phyloP scores from a whole-genome alignment of 1,140 invertebrate species.

The Zaprionus africanus region DNA sequence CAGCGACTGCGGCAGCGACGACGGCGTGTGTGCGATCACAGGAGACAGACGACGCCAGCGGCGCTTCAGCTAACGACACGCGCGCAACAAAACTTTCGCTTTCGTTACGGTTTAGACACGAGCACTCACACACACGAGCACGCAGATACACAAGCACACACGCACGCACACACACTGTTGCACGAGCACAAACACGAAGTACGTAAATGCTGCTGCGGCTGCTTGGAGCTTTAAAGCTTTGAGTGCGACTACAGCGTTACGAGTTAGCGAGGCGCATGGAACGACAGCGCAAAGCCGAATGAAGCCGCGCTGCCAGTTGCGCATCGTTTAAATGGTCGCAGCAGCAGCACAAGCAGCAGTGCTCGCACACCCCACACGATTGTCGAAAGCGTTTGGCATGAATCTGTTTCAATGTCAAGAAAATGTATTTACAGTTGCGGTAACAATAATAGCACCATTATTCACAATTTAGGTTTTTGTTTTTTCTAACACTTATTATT shows the following conservation, averaged over 20 bases:
- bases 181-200: constrained; percentile 25
- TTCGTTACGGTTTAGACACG: constrained; percentile 69
- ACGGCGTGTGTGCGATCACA: constrained; percentile 57
- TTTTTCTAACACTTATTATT: too few relatives aligned
- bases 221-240: constrained; percentile 15
- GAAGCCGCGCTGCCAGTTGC: constrained; percentile 57
- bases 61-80: constrained; percentile 65
- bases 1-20: too few relatives aligned
- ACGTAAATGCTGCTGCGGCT: constrained; percentile 42
- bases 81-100: constrained; percentile 78
- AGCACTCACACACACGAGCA: constrained; percentile 36
- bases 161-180: constrained; percentile 33
- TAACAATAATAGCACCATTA: too few relatives aligned
- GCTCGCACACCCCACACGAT: constrained; percentile 50
- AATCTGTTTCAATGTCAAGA: not conserved
- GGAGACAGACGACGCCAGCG: constrained; percentile 35
- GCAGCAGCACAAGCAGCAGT: constrained; percentile 10
- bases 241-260: constrained; percentile 11
- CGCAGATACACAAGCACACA: not conserved
- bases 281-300: constrained; percentile 70
- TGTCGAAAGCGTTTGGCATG: constrained; percentile 9
- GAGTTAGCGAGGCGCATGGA: constrained; percentile 41
- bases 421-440: not conserved
- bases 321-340: constrained; percentile 59
- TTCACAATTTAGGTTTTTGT: too few relatives aligned